A percentile compares a stretch with the other conserved stretches of the same genome.
Conservation (phyloP, 2,888 invertebrate species). For the Cenopis cana region DNA sequence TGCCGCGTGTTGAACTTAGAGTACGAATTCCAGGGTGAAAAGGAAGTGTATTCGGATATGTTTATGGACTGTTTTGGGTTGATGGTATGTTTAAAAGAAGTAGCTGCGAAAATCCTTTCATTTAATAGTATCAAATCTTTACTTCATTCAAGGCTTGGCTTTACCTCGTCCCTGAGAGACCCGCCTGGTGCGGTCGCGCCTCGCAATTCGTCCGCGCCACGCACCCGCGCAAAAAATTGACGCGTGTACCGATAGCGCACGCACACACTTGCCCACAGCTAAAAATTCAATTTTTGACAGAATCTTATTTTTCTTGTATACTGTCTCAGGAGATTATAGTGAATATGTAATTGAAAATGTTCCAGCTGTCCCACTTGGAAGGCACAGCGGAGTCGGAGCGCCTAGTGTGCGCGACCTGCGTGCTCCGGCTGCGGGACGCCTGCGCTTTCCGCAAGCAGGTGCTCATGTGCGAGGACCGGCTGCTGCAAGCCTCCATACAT, state of each 20-base stretch:
- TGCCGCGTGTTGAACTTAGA: conserved; percentile 50
- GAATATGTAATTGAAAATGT: conserved; percentile 23
- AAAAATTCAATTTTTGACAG: no score
- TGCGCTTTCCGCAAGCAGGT: conserved; percentile 61
- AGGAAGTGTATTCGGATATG: conserved; percentile 51
- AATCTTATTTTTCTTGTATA: no score
- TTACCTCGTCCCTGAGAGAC: no score
- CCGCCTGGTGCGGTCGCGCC: no score
- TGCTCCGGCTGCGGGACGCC: conserved; percentile 63
- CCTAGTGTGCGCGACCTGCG: conserved; percentile 67
- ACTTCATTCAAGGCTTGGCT: no score
- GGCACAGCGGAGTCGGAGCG: conserved; percentile 56
- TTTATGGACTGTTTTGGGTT: conserved; percentile 74
- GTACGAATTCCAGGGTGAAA: conserved; percentile 46
- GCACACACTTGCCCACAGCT: no score
- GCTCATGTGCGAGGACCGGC: conserved; percentile 61
- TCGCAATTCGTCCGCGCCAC: no score
- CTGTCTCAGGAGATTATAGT: no score
- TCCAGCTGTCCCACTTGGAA: conserved; percentile 65
- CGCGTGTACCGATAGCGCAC: no score
- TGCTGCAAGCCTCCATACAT: conserved; percentile 56
- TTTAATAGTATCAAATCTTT: no score
- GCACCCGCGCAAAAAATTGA: no score
- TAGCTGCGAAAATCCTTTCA: not conserved
- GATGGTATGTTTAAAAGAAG: conserved; percentile 57